Conservation (phyloP, 1,140 invertebrate species). For the Caenorhabditis elegans region DNA sequence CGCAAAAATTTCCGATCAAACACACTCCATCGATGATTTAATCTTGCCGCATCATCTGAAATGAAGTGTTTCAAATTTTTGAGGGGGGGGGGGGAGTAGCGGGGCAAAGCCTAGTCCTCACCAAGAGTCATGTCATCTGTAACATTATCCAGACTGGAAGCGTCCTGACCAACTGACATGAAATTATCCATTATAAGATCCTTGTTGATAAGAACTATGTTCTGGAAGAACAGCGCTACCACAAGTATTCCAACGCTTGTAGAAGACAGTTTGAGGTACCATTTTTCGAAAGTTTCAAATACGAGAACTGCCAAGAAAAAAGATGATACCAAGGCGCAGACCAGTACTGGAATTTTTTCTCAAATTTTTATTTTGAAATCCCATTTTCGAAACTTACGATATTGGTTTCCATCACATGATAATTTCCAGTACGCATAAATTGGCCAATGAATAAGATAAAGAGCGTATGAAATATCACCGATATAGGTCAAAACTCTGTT, state of each 20-base stretch:
- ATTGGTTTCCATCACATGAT: background rate
- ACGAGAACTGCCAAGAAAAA: background rate
- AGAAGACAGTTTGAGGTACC: background rate
- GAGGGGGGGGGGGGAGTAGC: too few species aligned
- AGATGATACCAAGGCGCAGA: background rate
- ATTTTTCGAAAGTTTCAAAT: background rate
- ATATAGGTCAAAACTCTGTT: background rate
- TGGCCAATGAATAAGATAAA: background rate
- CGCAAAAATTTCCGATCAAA: background rate
- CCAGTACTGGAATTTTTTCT: background rate
- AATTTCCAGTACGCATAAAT: background rate
- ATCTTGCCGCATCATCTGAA: background rate
- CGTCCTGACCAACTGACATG: background rate
- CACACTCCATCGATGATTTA: background rate
- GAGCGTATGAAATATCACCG: background rate
- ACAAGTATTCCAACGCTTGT: background rate
- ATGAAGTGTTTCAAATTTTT: too few species aligned
- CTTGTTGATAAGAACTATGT: background rate
- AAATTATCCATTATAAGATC: background rate
- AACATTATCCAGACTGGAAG: slow-evolving; percentile 2
- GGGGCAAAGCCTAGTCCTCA: too few species aligned
- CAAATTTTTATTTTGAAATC: too few species aligned
- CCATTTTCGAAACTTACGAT: too few species aligned
- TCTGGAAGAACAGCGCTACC: background rate
- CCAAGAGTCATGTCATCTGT: background rate